Conservation (phyloP, 2,113 vertebrate species). For the Pomatostomus ruficeps region DNA sequence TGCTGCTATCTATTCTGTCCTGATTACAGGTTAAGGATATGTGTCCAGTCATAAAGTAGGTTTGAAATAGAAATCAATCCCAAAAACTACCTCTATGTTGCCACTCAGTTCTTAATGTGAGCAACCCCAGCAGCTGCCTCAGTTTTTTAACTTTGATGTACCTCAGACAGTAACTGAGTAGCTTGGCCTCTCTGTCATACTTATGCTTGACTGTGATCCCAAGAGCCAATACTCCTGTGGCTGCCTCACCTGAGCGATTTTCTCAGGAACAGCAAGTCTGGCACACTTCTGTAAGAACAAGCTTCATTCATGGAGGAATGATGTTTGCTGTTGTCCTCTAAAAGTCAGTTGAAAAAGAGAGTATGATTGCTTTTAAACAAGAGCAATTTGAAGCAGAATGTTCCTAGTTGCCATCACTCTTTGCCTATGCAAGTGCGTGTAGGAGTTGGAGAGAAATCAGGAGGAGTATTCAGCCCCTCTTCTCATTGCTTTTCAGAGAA, state of each 20-base stretch:
- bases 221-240: neutral
- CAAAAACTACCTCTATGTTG: neutral
- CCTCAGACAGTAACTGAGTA: neutral
- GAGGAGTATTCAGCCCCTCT: neutral
- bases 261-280: neutral
- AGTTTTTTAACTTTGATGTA: neutral
- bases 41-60: neutral
- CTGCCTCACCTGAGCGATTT: neutral
- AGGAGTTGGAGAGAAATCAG: neutral
- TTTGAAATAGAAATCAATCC: neutral
- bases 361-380: neutral
- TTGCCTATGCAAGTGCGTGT: fast-evolving
- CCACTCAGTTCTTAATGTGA: neutral
- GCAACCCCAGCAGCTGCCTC: neutral
- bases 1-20: neutral
- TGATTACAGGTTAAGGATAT: neutral
- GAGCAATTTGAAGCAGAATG: neutral
- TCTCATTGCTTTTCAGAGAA: neutral
- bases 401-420: neutral
- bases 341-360: neutral
- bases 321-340: neutral
- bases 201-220: neutral
- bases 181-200: neutral
- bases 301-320: neutral
- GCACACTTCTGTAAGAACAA: neutral